Base-by-base conservation (phyloP, 1,140 invertebrate species). In the Eubasilissa regina region DNA sequence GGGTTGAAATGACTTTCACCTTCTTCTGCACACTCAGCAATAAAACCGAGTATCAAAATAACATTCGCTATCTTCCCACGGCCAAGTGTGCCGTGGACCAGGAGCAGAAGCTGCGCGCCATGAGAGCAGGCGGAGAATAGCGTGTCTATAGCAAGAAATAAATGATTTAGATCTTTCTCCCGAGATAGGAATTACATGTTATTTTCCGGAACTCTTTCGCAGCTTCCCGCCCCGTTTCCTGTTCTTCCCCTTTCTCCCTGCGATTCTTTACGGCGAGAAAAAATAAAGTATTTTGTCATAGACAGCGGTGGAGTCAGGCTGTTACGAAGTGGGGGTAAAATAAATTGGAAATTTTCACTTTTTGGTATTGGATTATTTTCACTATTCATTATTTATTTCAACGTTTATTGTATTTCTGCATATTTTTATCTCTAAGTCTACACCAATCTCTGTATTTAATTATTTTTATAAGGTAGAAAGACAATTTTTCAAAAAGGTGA, bases 121-220 rank as follows among this genome's bases (percentile, higher is more conserved):
- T 17, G n/a, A 13, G 17, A 35, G 55, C 13, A 8, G 53, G 17
- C 55, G 55, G 55, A 58, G 25, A 6, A 15, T 8, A 58, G 55
- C 55, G 55, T 58, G 55, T 58, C 55, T 58, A n/a, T 64, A 35
- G 60, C 60, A 8, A 58, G 35, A 13, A 43, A 25, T 43, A 64
- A 64, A 21, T 64, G 60, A 64, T 64, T 64, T 64, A 64, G 60
- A 64, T 64, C 60, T 25, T 64, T 64, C 60, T 64, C 48, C n/a
- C 60, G 60, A n/a, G 60, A 64, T 64, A 64, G 60, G 60, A 64
- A 64, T 64, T 64, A 64, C 60, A 43, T 64, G 60, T 64, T 64
- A 64, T 64, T 64, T 64, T 44, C 60, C 60, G 60, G 35, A 64
- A 64, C 60, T 64, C 60, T 21, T 64, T 64, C 25, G 1, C 35